Evolutionary conservation across 1,140 invertebrate genomes (phyloP).

Genomic region (Trichonephila inaurata): DNA sequence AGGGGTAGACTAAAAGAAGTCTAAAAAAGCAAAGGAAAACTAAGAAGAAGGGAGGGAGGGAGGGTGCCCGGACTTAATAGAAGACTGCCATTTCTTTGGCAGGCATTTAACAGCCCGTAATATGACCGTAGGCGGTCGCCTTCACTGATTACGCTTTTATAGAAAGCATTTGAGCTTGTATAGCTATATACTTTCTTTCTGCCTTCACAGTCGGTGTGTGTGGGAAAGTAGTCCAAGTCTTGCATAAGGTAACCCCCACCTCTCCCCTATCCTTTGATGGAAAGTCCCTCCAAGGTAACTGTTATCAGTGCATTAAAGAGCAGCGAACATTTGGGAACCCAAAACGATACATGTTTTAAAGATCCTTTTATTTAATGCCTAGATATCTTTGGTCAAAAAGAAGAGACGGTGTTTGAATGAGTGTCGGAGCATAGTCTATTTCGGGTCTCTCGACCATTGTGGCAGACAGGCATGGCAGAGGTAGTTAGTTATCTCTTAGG

Average conservation of each 20-base stretch:
- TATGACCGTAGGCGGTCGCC: slow-evolving; percentile 67
- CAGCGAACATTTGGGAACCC: not conserved
- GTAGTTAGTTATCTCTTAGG: not conserved
- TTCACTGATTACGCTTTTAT: slow-evolving; percentile 74
- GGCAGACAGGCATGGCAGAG: not conserved
- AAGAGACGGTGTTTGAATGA: not conserved
- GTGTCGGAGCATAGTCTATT: slow-evolving; percentile 3
- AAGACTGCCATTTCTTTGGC: slow-evolving; percentile 73
- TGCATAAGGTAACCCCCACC: not conserved
- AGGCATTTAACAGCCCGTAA: slow-evolving; percentile 76
- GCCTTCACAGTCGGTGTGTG: not conserved
- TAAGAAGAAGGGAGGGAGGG: not conserved
- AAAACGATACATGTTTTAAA: slow-evolving; percentile 19
- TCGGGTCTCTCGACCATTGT: not conserved
- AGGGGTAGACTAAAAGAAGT: not conserved
- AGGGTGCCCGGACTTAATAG: slow-evolving; percentile 48
- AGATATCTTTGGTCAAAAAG: slow-evolving; percentile 20
- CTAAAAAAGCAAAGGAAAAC: slow-evolving; percentile 22
- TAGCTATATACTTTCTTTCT: not conserved
- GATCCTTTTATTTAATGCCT: slow-evolving; percentile 38
- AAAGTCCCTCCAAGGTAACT: slow-evolving; percentile 20
- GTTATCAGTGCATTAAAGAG: slow-evolving; percentile 34
- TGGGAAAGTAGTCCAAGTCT: not conserved
- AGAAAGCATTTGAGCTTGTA: slow-evolving; percentile 32
- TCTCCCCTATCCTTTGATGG: not conserved